These are phyloP conservation scores for Hemiprocne comata DNA, from an alignment of 2,113 vertebrate genomes.

Conservation along the genomic window DNA sequence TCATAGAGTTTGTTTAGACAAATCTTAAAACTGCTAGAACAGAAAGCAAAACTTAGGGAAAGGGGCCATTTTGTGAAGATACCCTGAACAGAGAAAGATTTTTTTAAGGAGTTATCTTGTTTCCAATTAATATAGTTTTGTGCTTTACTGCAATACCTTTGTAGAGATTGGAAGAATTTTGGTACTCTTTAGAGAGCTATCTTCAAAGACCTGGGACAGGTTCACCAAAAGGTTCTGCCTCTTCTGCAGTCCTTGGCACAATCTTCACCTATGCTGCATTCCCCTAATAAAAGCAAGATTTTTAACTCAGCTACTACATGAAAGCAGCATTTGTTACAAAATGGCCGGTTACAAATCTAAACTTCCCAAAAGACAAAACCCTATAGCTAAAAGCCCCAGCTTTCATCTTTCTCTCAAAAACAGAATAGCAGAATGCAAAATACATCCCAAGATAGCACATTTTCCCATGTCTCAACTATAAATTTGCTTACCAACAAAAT, in stretches of 20 bases:
- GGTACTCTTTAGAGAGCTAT: not conserved
- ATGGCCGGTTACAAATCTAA: not conserved
- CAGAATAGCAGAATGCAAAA: not conserved
- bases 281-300: not conserved
- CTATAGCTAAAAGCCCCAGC: not conserved
- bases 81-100: not conserved
- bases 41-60: not conserved
- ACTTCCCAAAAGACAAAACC: slow-evolving; percentile 8
- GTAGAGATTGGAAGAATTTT: not conserved
- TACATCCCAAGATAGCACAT: not conserved
- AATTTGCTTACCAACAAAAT: not conserved
- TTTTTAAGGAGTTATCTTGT: not conserved
- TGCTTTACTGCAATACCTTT: not conserved
- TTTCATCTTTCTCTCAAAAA: not conserved
- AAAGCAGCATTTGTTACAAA: slow-evolving; percentile 1
- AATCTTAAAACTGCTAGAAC: not conserved
- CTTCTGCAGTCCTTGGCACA: not conserved
- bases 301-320: not conserved
- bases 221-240: not conserved
- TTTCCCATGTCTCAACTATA: too few species aligned
- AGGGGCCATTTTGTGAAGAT: not conserved
- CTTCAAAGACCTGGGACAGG: not conserved
- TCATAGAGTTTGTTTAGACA: not conserved
- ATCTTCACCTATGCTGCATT: not conserved
- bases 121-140: not conserved